Evolutionary conservation across 2,797 vertebrate genomes (phyloP), one percentile per base, ranked within the genome.

Genomic region (Oreortyx pictus): DNA sequence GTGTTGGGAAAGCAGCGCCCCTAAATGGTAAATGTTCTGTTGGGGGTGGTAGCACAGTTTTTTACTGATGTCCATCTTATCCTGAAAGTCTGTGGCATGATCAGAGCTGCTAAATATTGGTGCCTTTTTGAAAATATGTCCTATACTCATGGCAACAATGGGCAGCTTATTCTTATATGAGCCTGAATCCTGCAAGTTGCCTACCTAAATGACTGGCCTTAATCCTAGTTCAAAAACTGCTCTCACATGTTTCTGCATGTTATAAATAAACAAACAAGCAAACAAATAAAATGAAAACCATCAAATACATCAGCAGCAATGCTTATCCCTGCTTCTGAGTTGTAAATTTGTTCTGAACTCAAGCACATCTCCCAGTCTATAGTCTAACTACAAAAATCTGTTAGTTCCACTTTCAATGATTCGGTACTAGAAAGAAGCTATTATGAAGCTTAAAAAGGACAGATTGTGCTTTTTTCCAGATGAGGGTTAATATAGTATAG

Each of bases 381-480:
- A 80, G 66, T 44, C 80, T 77, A 95, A 91, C 86, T 93, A 33
- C 78, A 94, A 80, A 77, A 85, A 85, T 86, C 82, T 96, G 93
- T 61, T 95, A 89, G 88, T 88, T 86, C 57, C 74, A 93, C 56
- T 93, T 89, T 56, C 78, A 82, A 78, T 95, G 82, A 94, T 90
- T 94, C 80, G 82, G 35, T 83, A 88, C 59, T 67, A 91, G 74
- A 95, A 90, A 94, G 74, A 95, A 92, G 93, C 65, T 88, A 94
- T 86, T 96, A 94, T 94, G 94, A 84, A 94, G 88, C 89, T 94
- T 96, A 76, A 85, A 91, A 92, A 54, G 94, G 90, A 94, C 92
- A 95, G 89, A 88, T 85, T 96, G 93, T 94, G 79, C 57, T 92
- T 95, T 94, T 37, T 83, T 82, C 82, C 39, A 86, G 56, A 93